Conservation (phyloP, 1,140 invertebrate species). For the Dreissena polymorpha region DNA sequence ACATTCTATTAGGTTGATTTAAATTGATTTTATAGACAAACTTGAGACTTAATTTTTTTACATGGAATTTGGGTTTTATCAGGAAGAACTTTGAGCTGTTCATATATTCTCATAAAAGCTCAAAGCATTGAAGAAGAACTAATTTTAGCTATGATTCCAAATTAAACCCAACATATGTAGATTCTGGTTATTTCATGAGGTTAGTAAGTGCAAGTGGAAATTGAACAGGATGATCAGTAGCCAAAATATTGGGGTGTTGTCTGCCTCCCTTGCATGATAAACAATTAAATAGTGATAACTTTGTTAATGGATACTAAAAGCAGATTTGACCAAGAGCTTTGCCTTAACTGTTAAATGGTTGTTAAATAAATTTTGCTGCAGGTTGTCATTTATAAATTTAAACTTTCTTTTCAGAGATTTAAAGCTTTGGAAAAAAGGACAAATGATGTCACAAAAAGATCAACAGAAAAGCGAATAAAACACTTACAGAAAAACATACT, state of each 20-base stretch:
- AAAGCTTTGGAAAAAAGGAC: conserved; percentile 68
- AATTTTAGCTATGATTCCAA: too few species aligned
- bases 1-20: too few species aligned
- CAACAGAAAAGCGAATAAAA: conserved; percentile 70
- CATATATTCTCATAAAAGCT: too few species aligned
- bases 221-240: neutral
- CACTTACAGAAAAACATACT: conserved; percentile 65
- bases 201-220: neutral
- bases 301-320: neutral
- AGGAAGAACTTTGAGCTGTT: too few species aligned
- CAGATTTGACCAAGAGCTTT: neutral
- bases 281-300: neutral
- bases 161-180: too few species aligned
- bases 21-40: too few species aligned
- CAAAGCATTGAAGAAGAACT: too few species aligned
- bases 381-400: too few species aligned
- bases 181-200: too few species aligned
- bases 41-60: too few species aligned
- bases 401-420: conserved; percentile 66
- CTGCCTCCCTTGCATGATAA: neutral
- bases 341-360: neutral
- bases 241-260: neutral
- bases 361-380: neutral
- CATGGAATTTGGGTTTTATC: too few species aligned
- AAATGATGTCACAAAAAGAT: conserved; percentile 67